Evolutionary conservation across 2,113 vertebrate species (phyloP).

Genomic region (Mixornis gularis): DNA sequence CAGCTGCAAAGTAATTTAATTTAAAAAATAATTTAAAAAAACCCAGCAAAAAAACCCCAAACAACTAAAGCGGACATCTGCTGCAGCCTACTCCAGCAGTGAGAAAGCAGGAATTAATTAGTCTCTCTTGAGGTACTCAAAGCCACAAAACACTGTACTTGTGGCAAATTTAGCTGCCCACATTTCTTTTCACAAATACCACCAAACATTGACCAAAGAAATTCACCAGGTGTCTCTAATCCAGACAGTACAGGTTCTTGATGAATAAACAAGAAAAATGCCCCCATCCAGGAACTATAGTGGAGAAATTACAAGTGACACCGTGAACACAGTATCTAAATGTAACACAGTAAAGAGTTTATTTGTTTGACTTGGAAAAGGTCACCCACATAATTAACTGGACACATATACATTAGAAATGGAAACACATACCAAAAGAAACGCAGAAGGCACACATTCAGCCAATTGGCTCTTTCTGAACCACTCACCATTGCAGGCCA

Average conservation of each 20-base stretch:
- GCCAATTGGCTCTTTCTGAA: neutral
- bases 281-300: neutral
- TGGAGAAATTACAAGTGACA: neutral
- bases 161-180: neutral
- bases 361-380: conserved; percentile 55
- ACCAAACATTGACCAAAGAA: neutral
- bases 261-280: neutral
- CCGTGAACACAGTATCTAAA: neutral
- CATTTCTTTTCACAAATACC: neutral
- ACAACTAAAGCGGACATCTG: neutral
- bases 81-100: neutral
- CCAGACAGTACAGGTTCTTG: neutral
- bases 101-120: neutral
- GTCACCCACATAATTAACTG: neutral
- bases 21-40: neutral
- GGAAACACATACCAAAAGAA: neutral
- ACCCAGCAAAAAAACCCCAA: neutral
- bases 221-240: neutral
- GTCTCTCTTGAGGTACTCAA: neutral
- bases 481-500: neutral
- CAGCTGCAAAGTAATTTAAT: neutral
- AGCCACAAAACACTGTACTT: neutral
- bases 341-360: conserved; percentile 7
- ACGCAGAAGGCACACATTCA: neutral
- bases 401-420: conserved; percentile 8